phyloP scores from a whole-genome alignment of 2,113 vertebrate genomes.

The Taurulus bubalis region DNA sequence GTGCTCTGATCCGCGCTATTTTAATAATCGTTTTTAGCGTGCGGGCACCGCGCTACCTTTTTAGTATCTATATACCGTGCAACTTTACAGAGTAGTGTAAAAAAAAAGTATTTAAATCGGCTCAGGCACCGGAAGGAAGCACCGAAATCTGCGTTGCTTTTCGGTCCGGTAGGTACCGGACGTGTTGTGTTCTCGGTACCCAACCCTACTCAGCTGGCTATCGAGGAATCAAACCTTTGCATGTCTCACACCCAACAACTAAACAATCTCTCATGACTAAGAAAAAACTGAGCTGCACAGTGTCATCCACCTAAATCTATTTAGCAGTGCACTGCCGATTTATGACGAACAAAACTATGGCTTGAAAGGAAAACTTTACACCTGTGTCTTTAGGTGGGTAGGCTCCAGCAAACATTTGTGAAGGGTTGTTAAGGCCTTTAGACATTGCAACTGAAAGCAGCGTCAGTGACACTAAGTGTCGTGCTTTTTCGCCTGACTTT shows the following conservation, averaged over 20 bases:
- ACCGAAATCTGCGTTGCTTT: too few species aligned
- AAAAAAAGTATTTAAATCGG: too few species aligned
- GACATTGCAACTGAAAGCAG: conserved; percentile 1
- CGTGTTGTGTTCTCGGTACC: too few species aligned
- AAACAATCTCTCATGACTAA: conserved; percentile 35
- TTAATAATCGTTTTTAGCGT: too few species aligned
- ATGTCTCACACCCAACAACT: conserved; percentile 14
- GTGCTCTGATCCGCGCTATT: too few species aligned
- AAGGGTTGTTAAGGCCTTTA: neutral
- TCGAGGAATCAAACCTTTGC: conserved; percentile 8
- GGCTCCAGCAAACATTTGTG: neutral
- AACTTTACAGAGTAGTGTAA: too few species aligned
- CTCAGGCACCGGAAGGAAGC: too few species aligned
- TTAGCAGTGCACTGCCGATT: conserved; percentile 5
- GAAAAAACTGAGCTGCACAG: conserved; percentile 22
- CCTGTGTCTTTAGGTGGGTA: neutral
- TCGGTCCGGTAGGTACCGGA: too few species aligned
- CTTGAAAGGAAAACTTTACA: conserved; percentile 21
- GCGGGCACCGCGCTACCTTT: too few species aligned
- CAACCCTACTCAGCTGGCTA: neutral
- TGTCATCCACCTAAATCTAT: conserved; percentile 12
- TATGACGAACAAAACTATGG: neutral
- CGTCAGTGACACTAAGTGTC: too few species aligned
- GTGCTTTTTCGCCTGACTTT: too few species aligned
- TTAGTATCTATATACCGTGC: too few species aligned